Percentiles rank a stretch among this genome's conserved stretches.
Conservation (phyloP, 2,113 vertebrate species). For the Hydropotes inermis region DNA sequence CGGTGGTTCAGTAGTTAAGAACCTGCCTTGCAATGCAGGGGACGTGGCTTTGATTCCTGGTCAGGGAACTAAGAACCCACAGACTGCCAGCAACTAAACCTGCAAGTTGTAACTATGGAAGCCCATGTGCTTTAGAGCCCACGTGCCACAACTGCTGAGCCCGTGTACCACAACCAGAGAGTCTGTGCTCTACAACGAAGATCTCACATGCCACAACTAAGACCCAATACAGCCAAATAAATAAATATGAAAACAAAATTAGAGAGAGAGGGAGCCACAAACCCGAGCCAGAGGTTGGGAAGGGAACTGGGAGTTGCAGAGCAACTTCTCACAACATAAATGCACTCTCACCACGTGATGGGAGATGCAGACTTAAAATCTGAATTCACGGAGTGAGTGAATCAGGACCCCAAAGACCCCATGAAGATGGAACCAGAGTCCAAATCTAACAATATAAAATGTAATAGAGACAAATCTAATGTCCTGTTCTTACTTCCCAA, state of each 20-base stretch:
- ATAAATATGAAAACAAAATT: not conserved
- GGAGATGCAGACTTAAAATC: not conserved
- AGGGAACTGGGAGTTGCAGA: not conserved
- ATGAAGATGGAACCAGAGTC: not conserved
- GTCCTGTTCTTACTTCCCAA: not conserved
- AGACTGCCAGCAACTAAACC: not conserved
- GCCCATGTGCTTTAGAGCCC: not conserved
- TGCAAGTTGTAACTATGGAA: accelerated
- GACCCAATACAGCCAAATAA: not conserved
- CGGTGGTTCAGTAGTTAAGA: not conserved
- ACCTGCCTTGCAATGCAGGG: not conserved
- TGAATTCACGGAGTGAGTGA: not conserved
- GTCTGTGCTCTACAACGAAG: not conserved
- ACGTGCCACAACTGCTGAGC: not conserved
- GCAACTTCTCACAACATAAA: not conserved
- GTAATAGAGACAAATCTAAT: not conserved
- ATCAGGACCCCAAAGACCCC: not conserved
- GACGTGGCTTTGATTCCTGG: not conserved
- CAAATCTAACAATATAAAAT: not conserved
- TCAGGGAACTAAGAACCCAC: not conserved
- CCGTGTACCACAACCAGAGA: not conserved
- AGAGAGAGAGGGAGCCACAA: not conserved
- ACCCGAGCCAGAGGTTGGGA: not conserved
- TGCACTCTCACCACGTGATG: not conserved
- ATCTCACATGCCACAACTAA: not conserved